These are phyloP conservation scores for Hemiprocne comata DNA, from an alignment of 2,113 vertebrate species.

Conservation along the genomic window DNA sequence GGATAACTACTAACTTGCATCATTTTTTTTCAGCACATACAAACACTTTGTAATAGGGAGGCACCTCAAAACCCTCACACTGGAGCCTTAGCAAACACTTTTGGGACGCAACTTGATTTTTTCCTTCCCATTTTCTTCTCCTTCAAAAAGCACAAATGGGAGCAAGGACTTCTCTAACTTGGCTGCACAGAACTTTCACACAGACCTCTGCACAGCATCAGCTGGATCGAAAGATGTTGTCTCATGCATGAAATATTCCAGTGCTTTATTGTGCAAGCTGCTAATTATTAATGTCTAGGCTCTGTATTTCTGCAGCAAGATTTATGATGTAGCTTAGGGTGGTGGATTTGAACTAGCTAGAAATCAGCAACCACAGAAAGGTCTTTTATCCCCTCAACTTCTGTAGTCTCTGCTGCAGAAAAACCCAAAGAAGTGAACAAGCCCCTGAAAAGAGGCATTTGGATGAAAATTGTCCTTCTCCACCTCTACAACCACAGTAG, in stretches of 20 bases:
- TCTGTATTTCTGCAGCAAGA: not conserved
- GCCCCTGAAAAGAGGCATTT: not conserved
- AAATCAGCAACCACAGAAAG: not conserved
- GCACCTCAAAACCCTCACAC: not conserved
- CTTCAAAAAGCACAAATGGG: not conserved
- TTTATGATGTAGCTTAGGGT: not conserved
- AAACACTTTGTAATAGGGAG: not conserved
- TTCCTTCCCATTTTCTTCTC: not conserved
- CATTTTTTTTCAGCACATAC: not conserved
- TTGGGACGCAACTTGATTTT: not conserved
- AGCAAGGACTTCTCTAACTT: not conserved
- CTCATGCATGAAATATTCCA: constrained; percentile 26
- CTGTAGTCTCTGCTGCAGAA: not conserved
- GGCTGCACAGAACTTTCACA: constrained; percentile 10
- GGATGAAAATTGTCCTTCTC: not conserved
- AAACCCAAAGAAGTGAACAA: not conserved
- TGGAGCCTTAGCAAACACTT: not conserved
- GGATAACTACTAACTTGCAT: not conserved
- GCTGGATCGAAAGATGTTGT: not conserved
- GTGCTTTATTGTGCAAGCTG: constrained; percentile 14
- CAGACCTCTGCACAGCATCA: not conserved
- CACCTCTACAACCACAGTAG: not conserved
- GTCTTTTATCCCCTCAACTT: not conserved
- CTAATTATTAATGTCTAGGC: constrained; percentile 18
- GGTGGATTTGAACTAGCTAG: not conserved